A percentile compares a stretch with the other conserved stretches of the same genome.
phyloP scores from a whole-genome alignment of 2,888 invertebrate species.

The Aleiodes alternator region DNA sequence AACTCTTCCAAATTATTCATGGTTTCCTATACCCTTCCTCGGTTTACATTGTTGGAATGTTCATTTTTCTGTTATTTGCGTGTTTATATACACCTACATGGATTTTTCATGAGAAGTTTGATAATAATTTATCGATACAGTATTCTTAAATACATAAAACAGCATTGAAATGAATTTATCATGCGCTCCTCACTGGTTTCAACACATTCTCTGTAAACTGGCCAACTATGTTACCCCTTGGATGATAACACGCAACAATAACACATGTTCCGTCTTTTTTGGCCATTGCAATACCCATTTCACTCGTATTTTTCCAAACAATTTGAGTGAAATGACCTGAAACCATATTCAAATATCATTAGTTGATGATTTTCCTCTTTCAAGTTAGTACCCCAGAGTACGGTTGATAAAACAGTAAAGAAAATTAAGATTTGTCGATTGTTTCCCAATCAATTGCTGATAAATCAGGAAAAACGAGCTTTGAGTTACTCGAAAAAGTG shows the following conservation, averaged over 20 bases:
- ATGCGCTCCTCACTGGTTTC: conserved; percentile 64
- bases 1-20: conserved; percentile 34
- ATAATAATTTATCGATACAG: not conserved
- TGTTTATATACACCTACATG: conserved; percentile 23
- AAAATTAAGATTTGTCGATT: too few relatives aligned
- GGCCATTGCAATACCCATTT: conserved; percentile 86
- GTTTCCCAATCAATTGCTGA: too few relatives aligned
- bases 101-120: not conserved
- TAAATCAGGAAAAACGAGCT: too few relatives aligned
- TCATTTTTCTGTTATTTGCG: conserved; percentile 6
- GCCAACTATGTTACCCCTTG: conserved; percentile 79
- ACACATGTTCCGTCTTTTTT: conserved; percentile 78
- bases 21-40: not conserved
- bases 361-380: not conserved
- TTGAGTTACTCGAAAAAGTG: too few relatives aligned
- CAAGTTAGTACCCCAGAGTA: not conserved
- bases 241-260: conserved; percentile 81
- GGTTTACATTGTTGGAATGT: conserved; percentile 12
- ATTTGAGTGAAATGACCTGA: conserved; percentile 82
- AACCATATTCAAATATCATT: conserved; percentile 15
- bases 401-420: not conserved
- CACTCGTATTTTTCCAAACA: conserved; percentile 86
- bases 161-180: conserved; percentile 48
- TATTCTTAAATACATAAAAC: not conserved
- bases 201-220: conserved; percentile 75